These are phyloP conservation scores for Tichodroma muraria DNA, from an alignment of 2,113 vertebrate species.

Conservation along the genomic window DNA sequence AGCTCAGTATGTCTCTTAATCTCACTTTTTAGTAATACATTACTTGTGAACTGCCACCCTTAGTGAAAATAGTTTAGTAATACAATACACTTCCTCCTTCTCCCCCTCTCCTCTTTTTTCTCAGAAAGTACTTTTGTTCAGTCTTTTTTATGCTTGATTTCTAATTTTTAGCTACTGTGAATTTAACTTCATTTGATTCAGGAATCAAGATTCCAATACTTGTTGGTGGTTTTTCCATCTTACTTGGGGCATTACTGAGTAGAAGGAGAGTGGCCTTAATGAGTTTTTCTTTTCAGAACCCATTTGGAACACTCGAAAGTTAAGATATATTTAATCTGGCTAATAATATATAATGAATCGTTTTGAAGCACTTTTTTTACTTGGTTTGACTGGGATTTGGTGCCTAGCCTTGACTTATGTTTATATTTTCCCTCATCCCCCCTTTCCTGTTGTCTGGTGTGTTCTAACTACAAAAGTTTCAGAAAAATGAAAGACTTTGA, in stretches of 20 bases:
- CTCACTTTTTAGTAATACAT: not conserved
- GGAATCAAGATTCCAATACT: not conserved
- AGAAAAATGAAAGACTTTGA: constrained; percentile 43
- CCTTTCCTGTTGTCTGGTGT: not conserved
- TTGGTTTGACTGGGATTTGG: not conserved
- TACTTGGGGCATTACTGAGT: not conserved
- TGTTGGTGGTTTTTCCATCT: not conserved
- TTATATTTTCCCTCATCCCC: not conserved
- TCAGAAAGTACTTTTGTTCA: not conserved
- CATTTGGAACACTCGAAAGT: not conserved
- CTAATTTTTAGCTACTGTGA: not conserved
- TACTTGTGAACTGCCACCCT: not conserved
- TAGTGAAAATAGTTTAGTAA: not conserved
- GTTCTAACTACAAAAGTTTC: constrained; percentile 17
- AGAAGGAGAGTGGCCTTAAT: not conserved
- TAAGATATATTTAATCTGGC: not conserved
- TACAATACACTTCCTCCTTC: not conserved
- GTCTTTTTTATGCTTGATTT: not conserved
- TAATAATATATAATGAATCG: not conserved
- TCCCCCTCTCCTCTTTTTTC: not conserved
- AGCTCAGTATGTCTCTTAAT: not conserved
- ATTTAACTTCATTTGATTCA: not conserved
- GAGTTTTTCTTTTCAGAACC: not conserved
- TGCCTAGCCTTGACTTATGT: not conserved
- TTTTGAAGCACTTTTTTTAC: not conserved